Evolutionary conservation across 2,888 invertebrate genomes (phyloP), one percentile per base, ranked within the genome.

Genomic region (Catocala nupta): DNA sequence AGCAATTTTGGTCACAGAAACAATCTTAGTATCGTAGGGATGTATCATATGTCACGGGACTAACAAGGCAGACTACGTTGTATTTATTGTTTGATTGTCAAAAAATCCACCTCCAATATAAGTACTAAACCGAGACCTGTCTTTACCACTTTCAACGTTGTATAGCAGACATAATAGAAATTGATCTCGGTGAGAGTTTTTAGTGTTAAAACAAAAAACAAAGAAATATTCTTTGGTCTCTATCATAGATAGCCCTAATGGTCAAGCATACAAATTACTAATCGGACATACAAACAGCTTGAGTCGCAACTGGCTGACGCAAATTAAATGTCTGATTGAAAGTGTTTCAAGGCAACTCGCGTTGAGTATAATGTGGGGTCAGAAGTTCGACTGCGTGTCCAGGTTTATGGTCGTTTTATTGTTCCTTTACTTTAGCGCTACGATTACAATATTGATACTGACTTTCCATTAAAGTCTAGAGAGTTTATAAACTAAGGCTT

Each of bases 291-390:
- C 48, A 57, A 65, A 63, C 48, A 56, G 25, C 57, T 52, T 52
- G 48, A 63, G 49, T 74, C 52, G 66, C 73, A 83, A 69, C 78
- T 79, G 77, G 82, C 75, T 80, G 78, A 83, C 75, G 81, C 77
- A 75, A 83, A 83, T 83, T 80, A 78, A 78, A 75, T 72, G 81
- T 78, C 81, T 77, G 73, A 81, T 82, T 70, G 88, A 89, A 91
- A 89, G 90, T 91, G 84, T 90, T 90, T 89, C 90, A 90, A 90
- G 91, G 91, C 82, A 76, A 87, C 70, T 80, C 48, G 63, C 69
- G 73, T 72, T 65, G 75, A 73, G 77, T 77, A 80, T 78, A 78
- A 76, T 64, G 47, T 65, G 71, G 73, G 84, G 86, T 86, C 81
- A 80, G 78, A 79, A 86, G 89, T 86, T 88, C 85, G 84, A 70